Evolutionary conservation across 2,888 invertebrate species (phyloP), one percentile per base, ranked within the genome.

Genomic region (Anoplius nigerrimus): DNA sequence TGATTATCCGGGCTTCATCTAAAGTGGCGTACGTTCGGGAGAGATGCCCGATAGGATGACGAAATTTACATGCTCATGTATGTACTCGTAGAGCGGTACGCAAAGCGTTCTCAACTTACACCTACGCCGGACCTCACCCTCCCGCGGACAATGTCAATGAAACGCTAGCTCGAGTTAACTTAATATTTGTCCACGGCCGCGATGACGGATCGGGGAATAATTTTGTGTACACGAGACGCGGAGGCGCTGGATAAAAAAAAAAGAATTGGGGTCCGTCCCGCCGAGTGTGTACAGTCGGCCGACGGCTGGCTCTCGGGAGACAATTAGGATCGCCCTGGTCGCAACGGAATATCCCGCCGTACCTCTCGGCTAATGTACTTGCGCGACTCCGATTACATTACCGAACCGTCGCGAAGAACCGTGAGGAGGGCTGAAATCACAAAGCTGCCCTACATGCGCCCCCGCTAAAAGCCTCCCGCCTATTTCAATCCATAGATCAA

Each of bases 311-410:
- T 77, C 72, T 68, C 72, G 57, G 73, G 79, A 68, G 73, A 79
- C 79, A 79, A 77, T 79, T 79, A 79, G 71, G 64, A 70, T 69
- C 69, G 69, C 67, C 69, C 70, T 66, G 68, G 69, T 66, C 69
- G 65, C 48, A 60, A 57, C 18, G 24, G 69, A 58, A 65, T 74
- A 71, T 70, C 62, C 57, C 42, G 66, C 42, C 62, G 62, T 69
- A 54, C 57, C 67, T 72, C 63, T 42, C 58, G 64, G 70, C 71
- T 79, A 79, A 79, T 79, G 75, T 75, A 72, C 70, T 69, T 71
- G 70, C 68, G 64, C 72, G 69, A 66, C 67, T 78, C 74, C 72
- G 74, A 69, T 78, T 78, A 78, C 74, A 74, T 76, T 74, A 78
- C 51, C 66, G 59, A 45, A 57, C 34, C 45, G 51, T 64, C 22